These are phyloP conservation scores for Cyphomyrmex costatus DNA, from an alignment of 1,140 invertebrate genomes.

Conservation along the genomic window DNA sequence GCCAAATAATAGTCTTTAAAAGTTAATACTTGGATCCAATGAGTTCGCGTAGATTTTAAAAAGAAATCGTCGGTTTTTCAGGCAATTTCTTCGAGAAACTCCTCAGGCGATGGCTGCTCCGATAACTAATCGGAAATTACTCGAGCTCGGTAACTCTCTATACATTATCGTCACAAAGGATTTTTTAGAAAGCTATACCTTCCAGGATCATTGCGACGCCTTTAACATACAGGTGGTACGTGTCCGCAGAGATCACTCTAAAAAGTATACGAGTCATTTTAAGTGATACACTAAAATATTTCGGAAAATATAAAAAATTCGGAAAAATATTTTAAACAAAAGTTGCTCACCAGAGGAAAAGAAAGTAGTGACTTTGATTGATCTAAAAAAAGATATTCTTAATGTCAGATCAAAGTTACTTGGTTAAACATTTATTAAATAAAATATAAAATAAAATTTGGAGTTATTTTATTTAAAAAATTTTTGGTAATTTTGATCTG, in stretches of 20 bases:
- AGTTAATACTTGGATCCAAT: neutral
- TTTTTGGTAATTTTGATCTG: no score
- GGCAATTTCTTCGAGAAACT: slow-evolving; percentile 72
- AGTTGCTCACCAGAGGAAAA: no score
- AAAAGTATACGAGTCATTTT: no score
- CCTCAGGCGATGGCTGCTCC: slow-evolving; percentile 77
- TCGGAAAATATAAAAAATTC: no score
- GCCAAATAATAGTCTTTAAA: neutral
- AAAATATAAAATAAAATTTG: no score
- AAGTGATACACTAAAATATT: no score
- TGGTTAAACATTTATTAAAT: no score
- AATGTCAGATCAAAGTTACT: no score
- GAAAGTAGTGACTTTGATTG: no score
- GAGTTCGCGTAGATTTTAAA: neutral
- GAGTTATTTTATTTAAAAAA: no score
- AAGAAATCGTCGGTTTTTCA: slow-evolving; percentile 53
- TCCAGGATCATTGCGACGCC: slow-evolving; percentile 64
- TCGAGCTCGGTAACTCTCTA: slow-evolving; percentile 61
- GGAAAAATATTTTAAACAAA: no score
- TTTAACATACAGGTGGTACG: slow-evolving; percentile 67
- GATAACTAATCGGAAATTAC: slow-evolving; percentile 44
- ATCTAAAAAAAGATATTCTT: no score
- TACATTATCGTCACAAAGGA: slow-evolving; percentile 69
- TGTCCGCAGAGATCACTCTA: neutral
- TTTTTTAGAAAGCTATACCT: slow-evolving; percentile 62